Evolutionary conservation across 2,888 invertebrate species (phyloP), one percentile per base, ranked within the genome.

Genomic region (Agrilus mali): DNA sequence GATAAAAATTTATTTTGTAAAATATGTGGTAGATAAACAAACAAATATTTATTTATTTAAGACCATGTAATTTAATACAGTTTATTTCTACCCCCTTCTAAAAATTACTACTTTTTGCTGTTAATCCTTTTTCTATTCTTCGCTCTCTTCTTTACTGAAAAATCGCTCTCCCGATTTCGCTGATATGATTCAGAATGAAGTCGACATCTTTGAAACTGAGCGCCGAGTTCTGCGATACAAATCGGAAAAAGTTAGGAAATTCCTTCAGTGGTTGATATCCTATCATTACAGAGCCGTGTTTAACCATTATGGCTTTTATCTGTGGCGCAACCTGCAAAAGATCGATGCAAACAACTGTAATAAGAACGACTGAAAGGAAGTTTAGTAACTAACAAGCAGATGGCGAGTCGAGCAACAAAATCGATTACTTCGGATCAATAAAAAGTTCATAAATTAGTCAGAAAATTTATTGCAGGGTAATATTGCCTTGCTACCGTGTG

Each of bases 171-270:
- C 77, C 78, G 41, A 78, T 71, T 45, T 69, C 68, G 46, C 75
- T 69, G 38, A 81, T 73, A 57, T 79, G 77, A 49, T 77, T 68
- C 45, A 80, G 57, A 46, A 81, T 69, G 54, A 74, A 78, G 54
- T 75, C 73, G 33, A 80, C 64, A 56, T 80, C 79, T 6, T 64
- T 59, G 32, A 58, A 59, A 2, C 68, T 72, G 8, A 77, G 64
- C n/a, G 71, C 73, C 8, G 76, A 75, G 57, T 77, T 80, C 51
- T 79, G 78, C 2, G 70, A 64, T 33, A 79, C 77, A 57, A 80
- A 75, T 38, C 80, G 67, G 60, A 81, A 81, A 61, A 82, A 80
- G 59, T 82, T 81, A 1, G 78, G 79, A 36, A 71, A 63, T 10
- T 71, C 57, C 42, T 73, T 72, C 37, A 78, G 61, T 0, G 80